Evolutionary conservation across 2,113 vertebrate species (phyloP).

Genomic region (Arenaria interpres): DNA sequence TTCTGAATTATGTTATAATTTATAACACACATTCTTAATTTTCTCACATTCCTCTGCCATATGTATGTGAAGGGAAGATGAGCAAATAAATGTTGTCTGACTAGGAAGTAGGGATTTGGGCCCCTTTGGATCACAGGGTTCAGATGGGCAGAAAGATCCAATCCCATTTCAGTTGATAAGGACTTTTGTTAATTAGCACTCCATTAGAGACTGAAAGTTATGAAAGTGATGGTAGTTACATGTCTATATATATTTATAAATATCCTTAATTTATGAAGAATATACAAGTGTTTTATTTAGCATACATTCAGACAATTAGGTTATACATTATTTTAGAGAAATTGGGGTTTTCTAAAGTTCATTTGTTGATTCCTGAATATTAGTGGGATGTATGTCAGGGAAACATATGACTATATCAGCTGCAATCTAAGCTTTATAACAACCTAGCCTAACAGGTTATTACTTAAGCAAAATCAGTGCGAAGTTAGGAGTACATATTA

Average conservation of each 20-base stretch:
- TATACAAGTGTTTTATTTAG: neutral
- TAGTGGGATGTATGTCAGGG: neutral
- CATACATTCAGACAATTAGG: neutral
- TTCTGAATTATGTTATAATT: neutral
- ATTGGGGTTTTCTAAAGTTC: neutral
- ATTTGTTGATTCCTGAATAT: neutral
- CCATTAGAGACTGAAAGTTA: neutral
- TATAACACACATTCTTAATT: conserved; percentile 29
- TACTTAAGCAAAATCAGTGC: neutral
- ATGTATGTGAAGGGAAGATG: neutral
- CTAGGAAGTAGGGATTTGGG: neutral
- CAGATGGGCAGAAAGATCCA: neutral
- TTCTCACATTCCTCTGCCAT: conserved; percentile 14
- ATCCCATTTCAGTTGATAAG: neutral
- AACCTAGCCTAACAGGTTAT: neutral
- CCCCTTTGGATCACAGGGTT: neutral
- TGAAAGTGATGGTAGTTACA: neutral
- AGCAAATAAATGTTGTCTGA: conserved; percentile 19
- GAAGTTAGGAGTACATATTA: neutral
- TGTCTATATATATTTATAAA: neutral
- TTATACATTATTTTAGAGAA: neutral
- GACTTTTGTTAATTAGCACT: neutral
- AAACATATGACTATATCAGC: neutral
- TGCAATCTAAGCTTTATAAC: neutral
- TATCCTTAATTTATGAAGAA: neutral